Base-by-base conservation (phyloP, 2,888 invertebrate genomes). In the Netelia inedita region DNA sequence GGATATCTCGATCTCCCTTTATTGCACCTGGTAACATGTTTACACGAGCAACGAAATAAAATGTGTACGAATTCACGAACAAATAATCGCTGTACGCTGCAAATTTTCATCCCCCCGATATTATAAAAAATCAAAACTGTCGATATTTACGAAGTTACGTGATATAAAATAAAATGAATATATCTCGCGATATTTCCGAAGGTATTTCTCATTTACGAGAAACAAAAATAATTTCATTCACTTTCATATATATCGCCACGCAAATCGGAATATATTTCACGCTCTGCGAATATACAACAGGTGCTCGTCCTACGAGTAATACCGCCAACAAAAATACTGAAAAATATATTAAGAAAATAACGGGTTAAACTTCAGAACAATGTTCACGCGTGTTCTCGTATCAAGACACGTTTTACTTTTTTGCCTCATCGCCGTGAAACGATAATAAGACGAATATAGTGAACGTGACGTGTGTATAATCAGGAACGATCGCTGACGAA, bases 391-490 rank as follows among this genome's bases (percentile, higher is more conserved):
- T 61, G 68, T 78, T 43, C 14, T 55, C 57, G n/a, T 14, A 57
- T 78, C 43, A 16, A 14, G 43, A 68, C 28, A 68, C 28, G 57
- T 50, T 69, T 69, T 50, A 19, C n/a, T 69, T 61, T 63, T 78
- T 61, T 71, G 50, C 11, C 71, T 79, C 55, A 69, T 69, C 61
- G 28, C 16, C 55, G 11, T 46, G 21, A 61, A 69, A 35, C 41
- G 69, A 66, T 21, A 61, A 71, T 53, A 63, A 16, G 19, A 41
- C 41, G 63, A 71, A 61, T 78, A n/a, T 19, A 46, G 63, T 61
- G 69, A 79, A 79, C 59, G 78, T 78, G 69, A 61, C 69, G 35
- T 46, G 76, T 78, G 59, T 46, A 11, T 78, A 59, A 78, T 78
- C 68, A 59, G 14, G 43, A 68, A 59, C 41, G 43, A 57, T 76